Percentiles rank a stretch among this genome's conserved stretches.
Evolutionary conservation across 1,140 invertebrate species (phyloP).

Genomic region (Drosophila lowei): DNA sequence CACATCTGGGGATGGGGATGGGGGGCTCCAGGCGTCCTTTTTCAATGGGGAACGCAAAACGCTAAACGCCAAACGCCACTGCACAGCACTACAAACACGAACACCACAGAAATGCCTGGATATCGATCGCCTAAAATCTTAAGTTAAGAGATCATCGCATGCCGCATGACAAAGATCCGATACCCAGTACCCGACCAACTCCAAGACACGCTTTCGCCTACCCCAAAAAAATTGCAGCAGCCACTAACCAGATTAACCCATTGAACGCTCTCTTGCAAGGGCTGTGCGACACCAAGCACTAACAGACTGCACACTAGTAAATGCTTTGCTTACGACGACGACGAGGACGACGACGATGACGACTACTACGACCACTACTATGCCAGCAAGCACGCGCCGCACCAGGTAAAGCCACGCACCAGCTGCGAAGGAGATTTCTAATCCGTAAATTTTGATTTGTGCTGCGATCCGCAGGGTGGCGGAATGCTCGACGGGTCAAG

Average conservation of each 20-base stretch:
- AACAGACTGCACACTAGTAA: conserved; percentile 77
- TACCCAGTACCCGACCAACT: conserved; percentile 5
- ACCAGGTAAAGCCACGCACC: conserved; percentile 58
- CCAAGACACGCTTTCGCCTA: conserved; percentile 29
- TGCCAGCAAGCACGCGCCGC: conserved; percentile 32
- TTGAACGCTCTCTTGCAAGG: conserved; percentile 71
- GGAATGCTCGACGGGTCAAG: conserved; percentile 71
- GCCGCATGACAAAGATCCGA: not conserved
- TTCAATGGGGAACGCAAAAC: no score
- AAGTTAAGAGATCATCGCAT: no score
- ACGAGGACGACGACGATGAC: conserved; percentile 61
- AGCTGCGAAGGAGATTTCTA: conserved; percentile 4
- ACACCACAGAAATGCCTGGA: no score
- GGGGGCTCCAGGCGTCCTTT: no score
- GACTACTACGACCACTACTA: conserved; percentile 61
- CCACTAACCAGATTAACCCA: conserved; percentile 61
- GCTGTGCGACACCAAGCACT: conserved; percentile 67
- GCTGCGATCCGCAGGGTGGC: conserved; percentile 60
- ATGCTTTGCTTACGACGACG: conserved; percentile 81
- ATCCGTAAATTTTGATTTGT: not conserved
- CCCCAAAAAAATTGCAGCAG: conserved; percentile 8
- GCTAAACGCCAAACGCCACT: no score
- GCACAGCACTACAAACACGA: no score
- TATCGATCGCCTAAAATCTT: no score
- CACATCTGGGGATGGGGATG: conserved; percentile 7